phyloP scores from a whole-genome alignment of 2,797 vertebrate species.

The Esox masquinongy region DNA sequence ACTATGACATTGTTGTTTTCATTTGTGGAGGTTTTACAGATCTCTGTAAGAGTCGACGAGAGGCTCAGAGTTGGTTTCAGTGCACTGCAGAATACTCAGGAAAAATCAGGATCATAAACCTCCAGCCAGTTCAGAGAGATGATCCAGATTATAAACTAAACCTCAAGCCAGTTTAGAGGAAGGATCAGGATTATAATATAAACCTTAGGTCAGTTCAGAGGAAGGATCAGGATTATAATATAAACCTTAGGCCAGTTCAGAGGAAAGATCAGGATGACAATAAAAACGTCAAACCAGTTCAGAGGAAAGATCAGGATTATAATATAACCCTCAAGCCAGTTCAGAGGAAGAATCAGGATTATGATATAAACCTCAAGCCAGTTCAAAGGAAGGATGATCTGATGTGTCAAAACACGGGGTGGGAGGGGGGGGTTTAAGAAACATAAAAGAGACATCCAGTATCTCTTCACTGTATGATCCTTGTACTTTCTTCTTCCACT shows the following conservation, averaged over 20 bases:
- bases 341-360: conserved; percentile 2
- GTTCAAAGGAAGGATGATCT: too few species aligned
- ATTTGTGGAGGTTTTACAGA: not conserved
- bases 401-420: too few species aligned
- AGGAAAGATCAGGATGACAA: too few species aligned
- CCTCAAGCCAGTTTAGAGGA: too few species aligned
- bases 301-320: too few species aligned
- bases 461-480: conserved; percentile 51
- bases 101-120: not conserved
- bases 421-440: conserved; percentile 48
- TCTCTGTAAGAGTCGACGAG: not conserved
- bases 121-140: not conserved
- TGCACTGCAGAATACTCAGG: not conserved
- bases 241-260: conserved; percentile 44
- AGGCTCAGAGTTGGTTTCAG: not conserved
- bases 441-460: conserved; percentile 56
- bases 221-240: conserved; percentile 13
- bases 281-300: too few species aligned
- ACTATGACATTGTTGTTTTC: not conserved
- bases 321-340: conserved; percentile 29
- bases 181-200: too few species aligned
- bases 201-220: not conserved
- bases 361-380: too few species aligned
- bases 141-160: too few species aligned
- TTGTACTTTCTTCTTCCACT: conserved; percentile 18